phyloP scores from a whole-genome alignment of 2,113 vertebrate species.

The Physeter macrocephalus region DNA sequence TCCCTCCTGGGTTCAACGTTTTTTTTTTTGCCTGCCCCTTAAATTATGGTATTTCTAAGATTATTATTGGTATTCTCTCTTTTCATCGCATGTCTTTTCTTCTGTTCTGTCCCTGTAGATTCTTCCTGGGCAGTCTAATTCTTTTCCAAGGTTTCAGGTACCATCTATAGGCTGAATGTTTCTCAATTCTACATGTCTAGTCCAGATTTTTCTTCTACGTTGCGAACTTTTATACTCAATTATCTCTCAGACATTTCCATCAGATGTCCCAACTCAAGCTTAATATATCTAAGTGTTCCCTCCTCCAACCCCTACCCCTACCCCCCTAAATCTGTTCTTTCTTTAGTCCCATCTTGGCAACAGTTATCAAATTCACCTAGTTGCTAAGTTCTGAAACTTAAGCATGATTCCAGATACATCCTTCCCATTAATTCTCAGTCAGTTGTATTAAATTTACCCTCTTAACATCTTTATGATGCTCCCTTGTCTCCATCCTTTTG shows the following conservation, averaged over 20 bases:
- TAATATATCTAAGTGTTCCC: neutral
- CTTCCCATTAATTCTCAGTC: neutral
- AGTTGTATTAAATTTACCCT: neutral
- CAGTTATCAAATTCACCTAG: neutral
- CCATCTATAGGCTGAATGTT: neutral
- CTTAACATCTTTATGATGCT: neutral
- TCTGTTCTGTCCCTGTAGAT: neutral
- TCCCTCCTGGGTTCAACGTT: neutral
- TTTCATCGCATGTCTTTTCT: neutral
- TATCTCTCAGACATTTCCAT: neutral
- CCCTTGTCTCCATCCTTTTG: constrained; percentile 1
- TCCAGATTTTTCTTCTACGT: neutral
- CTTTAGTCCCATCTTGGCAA: neutral
- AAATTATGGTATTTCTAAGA: neutral
- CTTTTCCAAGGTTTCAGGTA: neutral
- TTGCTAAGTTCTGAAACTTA: neutral
- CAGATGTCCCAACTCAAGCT: neutral
- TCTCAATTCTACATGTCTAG: neutral
- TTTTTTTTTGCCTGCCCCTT: neutral
- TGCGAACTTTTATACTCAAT: neutral
- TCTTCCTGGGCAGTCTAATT: neutral
- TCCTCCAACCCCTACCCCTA: neutral
- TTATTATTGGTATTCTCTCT: neutral
- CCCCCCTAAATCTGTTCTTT: neutral
- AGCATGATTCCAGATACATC: neutral